phyloP scores from a whole-genome alignment of 2,113 vertebrate species.

The Anser cygnoides region DNA sequence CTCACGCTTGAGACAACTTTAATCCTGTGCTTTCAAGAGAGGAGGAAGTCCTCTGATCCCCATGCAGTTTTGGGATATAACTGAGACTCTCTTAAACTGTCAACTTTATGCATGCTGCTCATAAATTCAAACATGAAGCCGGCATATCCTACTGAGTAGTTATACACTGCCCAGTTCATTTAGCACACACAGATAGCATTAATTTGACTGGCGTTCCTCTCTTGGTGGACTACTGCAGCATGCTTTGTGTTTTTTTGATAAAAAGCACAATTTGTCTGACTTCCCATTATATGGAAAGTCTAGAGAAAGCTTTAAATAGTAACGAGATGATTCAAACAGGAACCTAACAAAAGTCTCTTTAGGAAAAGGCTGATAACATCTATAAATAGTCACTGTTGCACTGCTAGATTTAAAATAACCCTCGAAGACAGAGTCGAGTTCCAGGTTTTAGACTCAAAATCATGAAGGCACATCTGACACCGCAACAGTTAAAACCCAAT shows the following conservation, averaged over 20 bases:
- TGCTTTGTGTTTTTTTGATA: background rate
- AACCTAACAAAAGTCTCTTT: constrained; percentile 25
- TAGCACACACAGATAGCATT: background rate
- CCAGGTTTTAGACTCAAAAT: background rate
- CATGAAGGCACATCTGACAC: background rate
- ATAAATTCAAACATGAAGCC: background rate
- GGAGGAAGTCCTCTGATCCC: background rate
- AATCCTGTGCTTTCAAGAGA: background rate
- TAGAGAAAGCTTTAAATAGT: constrained; percentile 37
- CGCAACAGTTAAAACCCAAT: background rate
- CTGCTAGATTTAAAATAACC: constrained; percentile 9
- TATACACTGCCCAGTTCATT: background rate
- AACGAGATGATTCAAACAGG: constrained; percentile 49
- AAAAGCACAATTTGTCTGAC: constrained; percentile 19
- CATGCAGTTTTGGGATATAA: accelerated
- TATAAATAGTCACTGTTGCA: constrained; percentile 35
- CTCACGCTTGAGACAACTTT: background rate
- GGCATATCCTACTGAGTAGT: background rate
- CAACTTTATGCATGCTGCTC: background rate
- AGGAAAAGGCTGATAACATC: constrained; percentile 45
- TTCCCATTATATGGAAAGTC: background rate
- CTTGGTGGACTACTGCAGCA: background rate
- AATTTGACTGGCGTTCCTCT: background rate
- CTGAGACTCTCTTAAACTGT: background rate
- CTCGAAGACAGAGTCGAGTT: background rate